These are phyloP conservation scores for Vulpes vulpes DNA, from an alignment of 2,113 vertebrate species.

Conservation along the genomic window DNA sequence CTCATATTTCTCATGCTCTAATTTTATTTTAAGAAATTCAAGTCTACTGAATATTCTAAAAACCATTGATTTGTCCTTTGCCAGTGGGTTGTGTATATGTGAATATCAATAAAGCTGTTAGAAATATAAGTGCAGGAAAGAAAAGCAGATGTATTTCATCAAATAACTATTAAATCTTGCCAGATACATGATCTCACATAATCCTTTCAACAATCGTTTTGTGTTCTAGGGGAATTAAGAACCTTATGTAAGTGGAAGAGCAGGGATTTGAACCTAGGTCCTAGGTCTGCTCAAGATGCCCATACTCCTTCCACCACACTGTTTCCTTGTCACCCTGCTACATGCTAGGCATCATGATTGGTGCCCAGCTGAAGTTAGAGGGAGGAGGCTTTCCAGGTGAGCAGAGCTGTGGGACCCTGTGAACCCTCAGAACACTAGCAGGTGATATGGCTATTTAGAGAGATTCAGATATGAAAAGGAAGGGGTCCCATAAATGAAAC, in stretches of 20 bases:
- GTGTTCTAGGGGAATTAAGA: constrained; percentile 29
- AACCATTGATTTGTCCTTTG: neutral
- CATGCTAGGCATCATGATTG: neutral
- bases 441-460: neutral
- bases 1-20: neutral
- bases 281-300: neutral
- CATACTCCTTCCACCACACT: neutral
- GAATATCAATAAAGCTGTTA: constrained; percentile 1
- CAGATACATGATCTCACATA: neutral
- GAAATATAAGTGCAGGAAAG: neutral
- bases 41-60: neutral
- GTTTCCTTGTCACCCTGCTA: neutral
- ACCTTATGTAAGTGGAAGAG: neutral
- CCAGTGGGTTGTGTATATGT: neutral
- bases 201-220: neutral
- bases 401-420: neutral
- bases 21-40: constrained; percentile 44
- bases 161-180: neutral
- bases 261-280: neutral
- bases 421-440: neutral
- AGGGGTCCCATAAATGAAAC: neutral
- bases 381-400: neutral
- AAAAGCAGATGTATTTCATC: neutral
- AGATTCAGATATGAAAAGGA: neutral
- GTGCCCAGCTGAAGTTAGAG: neutral